Evolutionary conservation across 64 coral and sea anemone species (phyloP), one percentile per base, ranked within the genome.

Genomic region (Stichodactyla mertensii): DNA sequence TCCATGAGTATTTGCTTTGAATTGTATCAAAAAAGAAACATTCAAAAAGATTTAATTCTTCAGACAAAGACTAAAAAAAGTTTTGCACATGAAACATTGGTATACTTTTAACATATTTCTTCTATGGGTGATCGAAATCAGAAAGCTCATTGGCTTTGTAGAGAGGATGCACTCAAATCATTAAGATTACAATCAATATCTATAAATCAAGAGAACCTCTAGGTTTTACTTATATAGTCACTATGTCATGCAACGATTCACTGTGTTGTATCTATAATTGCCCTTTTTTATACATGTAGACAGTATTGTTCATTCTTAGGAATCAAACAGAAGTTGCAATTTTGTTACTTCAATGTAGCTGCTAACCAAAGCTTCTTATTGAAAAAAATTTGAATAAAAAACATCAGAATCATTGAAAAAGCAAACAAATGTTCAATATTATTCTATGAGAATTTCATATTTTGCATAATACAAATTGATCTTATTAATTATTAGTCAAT

Each of bases 121-220:
- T 74, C 9, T 74, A 13, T 31, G 69, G 4, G 6, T 74, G 69
- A 10, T 74, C 24, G 1, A 74, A 36, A 6, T 74, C 26, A 74
- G 24, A 74, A 13, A 28, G 69, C 22, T 11, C 7, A 74, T 31
- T 27, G 24, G 10, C 7, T 74, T 74, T 27, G 69, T 27, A 74
- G n/a, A 74, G 24, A 74, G 69, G 69, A 74, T 31, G 10, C 26
- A 74, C 69, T 74, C 69, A 74, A 74, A 74, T 36, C 26, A 74
- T 74, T 74, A n/a, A 74, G 69, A 26, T 74, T 23, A 31, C 7
- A 3, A 74, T 74, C 7, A 10, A 74, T 74, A 74, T 26, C 69
- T 74, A 74, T 74, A n/a, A 74, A 74, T 74, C 69, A 74, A 31
- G n/a, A 31, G 26, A 27, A 23, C 69, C 12, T 74, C 22, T 66